Conservation (phyloP, 2,888 invertebrate species). For the Phengaris arion region DNA sequence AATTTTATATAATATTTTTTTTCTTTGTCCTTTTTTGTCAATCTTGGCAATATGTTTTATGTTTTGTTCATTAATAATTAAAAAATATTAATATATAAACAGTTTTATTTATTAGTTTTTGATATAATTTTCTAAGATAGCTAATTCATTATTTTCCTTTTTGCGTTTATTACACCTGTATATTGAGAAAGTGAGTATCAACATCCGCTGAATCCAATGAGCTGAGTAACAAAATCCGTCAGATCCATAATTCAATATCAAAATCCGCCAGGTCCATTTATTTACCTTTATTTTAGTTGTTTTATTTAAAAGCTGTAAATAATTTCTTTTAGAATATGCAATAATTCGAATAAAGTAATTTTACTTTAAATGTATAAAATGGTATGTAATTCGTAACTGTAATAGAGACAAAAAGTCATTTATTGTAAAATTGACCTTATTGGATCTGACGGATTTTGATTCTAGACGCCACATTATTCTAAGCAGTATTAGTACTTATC, state of each 20-base stretch:
- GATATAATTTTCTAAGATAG: slow-evolving; percentile 16
- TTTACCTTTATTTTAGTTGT: slow-evolving; percentile 26
- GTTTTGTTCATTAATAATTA: slow-evolving; percentile 30
- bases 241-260: slow-evolving; percentile 27
- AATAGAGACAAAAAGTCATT: slow-evolving; percentile 29
- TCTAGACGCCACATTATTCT: slow-evolving; percentile 21
- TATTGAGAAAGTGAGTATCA: slow-evolving; percentile 36
- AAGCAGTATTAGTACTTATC: too few species aligned
- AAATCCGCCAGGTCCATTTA: slow-evolving; percentile 25
- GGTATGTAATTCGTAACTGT: slow-evolving; percentile 28
- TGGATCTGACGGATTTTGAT: slow-evolving; percentile 30
- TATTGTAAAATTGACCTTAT: slow-evolving; percentile 31
- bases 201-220: slow-evolving; percentile 36
- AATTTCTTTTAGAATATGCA: slow-evolving; percentile 15
- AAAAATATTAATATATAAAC: slow-evolving; percentile 23
- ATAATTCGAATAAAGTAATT: slow-evolving; percentile 32
- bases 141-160: slow-evolving; percentile 21
- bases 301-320: slow-evolving; percentile 16
- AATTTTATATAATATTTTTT: slow-evolving; percentile 19
- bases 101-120: slow-evolving; percentile 5
- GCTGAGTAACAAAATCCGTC: slow-evolving; percentile 32
- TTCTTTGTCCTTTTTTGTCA: slow-evolving; percentile 2
- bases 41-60: slow-evolving; percentile 28
- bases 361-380: slow-evolving; percentile 33
- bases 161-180: slow-evolving; percentile 33